These are phyloP conservation scores for Astyanax mexicanus DNA, from an alignment of 2,797 vertebrate species.

Conservation along the genomic window DNA sequence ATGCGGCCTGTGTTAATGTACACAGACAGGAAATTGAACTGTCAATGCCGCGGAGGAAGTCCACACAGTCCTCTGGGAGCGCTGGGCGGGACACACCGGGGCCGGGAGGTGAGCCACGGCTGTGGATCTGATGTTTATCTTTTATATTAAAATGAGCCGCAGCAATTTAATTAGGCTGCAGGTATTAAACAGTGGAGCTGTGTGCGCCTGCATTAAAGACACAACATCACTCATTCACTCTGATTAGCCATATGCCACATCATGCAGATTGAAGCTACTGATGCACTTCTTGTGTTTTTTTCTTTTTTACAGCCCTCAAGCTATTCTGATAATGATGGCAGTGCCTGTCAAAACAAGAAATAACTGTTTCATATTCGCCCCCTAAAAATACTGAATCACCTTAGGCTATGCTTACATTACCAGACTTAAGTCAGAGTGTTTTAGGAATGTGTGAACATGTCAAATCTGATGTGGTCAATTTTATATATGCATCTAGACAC, in stretches of 20 bases:
- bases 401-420: no score
- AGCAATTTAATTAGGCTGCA: conserved; percentile 24
- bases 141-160: conserved; percentile 11
- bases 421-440: no score
- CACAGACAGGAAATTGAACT: conserved; percentile 24
- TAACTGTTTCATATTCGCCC: no score
- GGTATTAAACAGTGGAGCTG: conserved; percentile 5
- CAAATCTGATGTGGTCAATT: no score
- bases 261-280: neutral
- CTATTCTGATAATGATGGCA: neutral
- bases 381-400: no score
- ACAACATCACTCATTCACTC: conserved; percentile 2
- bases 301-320: neutral
- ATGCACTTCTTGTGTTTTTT: no score
- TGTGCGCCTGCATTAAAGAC: neutral
- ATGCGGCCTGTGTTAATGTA: conserved; percentile 60
- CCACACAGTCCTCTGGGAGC: neutral
- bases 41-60: neutral
- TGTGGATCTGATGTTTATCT: conserved; percentile 4
- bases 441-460: no score
- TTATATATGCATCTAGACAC: no score
- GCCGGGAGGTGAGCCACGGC: neutral
- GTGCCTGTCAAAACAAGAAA: no score
- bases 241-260: conserved; percentile 7
- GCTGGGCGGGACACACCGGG: neutral